A percentile compares a stretch with the other conserved stretches of the same genome.
These are phyloP conservation scores for Nomada hirtipes DNA, from an alignment of 2,888 invertebrate species.

Conservation along the genomic window DNA sequence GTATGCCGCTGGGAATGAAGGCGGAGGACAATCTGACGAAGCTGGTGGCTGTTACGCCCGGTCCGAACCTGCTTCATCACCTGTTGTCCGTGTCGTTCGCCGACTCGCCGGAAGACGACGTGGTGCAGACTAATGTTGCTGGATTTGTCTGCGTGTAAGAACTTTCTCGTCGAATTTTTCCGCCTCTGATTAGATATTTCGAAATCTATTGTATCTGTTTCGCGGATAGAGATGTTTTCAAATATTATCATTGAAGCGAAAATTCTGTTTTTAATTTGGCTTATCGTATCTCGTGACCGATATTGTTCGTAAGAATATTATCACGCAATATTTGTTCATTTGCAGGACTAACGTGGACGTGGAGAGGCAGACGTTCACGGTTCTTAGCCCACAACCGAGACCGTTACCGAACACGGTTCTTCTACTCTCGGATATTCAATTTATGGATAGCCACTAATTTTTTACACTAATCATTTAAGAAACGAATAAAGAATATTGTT, in stretches of 20 bases:
- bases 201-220: neutral
- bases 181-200: too few species aligned
- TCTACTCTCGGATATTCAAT: slow-evolving; percentile 95
- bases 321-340: slow-evolving; percentile 63
- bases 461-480: slow-evolving; percentile 16
- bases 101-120: slow-evolving; percentile 92
- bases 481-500: slow-evolving; percentile 6
- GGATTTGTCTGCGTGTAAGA: slow-evolving; percentile 97
- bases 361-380: slow-evolving; percentile 94
- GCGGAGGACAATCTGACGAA: slow-evolving; percentile 95
- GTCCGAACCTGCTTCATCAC: slow-evolving; percentile 93
- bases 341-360: slow-evolving; percentile 95
- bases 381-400: slow-evolving; percentile 96
- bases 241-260: too few species aligned
- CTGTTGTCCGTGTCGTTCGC: slow-evolving; percentile 95
- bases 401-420: slow-evolving; percentile 95
- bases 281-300: neutral
- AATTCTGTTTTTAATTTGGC: too few species aligned
- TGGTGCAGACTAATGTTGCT: slow-evolving; percentile 93
- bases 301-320: neutral
- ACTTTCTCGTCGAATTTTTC: neutral
- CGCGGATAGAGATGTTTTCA: too few species aligned
- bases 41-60: slow-evolving; percentile 92
- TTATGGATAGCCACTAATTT: slow-evolving; percentile 94
- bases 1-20: slow-evolving; percentile 98